Percentiles rank a stretch among this genome's conserved stretches.
These are phyloP conservation scores for cattle (Bos taurus) DNA, from an alignment of 2,113 vertebrate genomes.

Conservation along the genomic window DNA sequence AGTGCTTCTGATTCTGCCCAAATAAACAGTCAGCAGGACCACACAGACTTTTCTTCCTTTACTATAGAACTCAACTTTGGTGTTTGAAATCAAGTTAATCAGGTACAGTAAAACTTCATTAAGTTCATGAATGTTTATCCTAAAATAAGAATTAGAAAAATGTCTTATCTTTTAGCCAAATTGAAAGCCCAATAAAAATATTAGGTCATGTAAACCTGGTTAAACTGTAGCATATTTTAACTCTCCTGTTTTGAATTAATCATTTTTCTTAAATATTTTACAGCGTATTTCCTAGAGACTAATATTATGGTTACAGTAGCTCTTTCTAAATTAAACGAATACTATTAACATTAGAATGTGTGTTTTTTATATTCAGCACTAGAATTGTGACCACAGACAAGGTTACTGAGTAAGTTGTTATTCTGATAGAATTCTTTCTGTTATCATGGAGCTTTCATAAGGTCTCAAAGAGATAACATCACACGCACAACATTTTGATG, in stretches of 20 bases:
- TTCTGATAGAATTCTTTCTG: background rate
- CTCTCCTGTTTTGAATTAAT: background rate
- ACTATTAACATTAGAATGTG: background rate
- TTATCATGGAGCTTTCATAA: background rate
- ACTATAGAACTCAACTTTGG: background rate
- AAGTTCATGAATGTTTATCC: conserved; percentile 2
- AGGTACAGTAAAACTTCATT: conserved; percentile 47
- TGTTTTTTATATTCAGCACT: background rate
- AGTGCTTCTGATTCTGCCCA: conserved; percentile 60
- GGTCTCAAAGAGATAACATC: background rate
- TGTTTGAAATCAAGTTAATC: conserved; percentile 40
- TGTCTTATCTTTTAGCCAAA: conserved; percentile 39
- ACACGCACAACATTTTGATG: background rate
- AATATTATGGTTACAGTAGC: background rate
- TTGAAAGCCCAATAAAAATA: conserved; percentile 25
- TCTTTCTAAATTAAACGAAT: background rate
- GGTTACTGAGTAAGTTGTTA: background rate
- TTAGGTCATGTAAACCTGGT: background rate
- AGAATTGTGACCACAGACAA: background rate
- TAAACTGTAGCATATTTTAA: conserved; percentile 28
- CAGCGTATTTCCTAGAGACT: background rate
- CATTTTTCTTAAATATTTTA: background rate
- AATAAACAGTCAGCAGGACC: conserved; percentile 62
- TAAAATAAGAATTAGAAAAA: conserved; percentile 64
- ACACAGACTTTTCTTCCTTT: conserved; percentile 45